A percentile compares a stretch with the other conserved stretches of the same genome.
phyloP scores from a whole-genome alignment of 2,113 vertebrate genomes.

The Aramus guarauna region DNA sequence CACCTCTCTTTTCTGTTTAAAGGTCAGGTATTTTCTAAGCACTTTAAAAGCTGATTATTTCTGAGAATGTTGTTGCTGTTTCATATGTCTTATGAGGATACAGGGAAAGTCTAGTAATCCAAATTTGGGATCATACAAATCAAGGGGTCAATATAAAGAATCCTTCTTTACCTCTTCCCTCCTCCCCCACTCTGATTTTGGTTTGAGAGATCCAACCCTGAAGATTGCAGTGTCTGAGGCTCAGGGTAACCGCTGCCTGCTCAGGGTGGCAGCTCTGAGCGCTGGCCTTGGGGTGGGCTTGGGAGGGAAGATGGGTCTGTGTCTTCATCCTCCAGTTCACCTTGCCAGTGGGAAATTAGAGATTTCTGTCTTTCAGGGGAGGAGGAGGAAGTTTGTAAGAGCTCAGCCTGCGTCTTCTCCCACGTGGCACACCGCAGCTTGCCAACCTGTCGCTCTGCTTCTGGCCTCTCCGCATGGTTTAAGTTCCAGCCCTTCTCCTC shows the following conservation, averaged over 20 bases:
- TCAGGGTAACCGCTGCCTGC: background rate
- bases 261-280: background rate
- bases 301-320: background rate
- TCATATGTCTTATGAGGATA: background rate
- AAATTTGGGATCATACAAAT: background rate
- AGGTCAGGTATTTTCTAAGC: background rate
- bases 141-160: background rate
- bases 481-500: background rate
- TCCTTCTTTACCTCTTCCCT: background rate
- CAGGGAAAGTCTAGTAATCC: background rate
- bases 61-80: background rate
- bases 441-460: background rate
- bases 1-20: background rate
- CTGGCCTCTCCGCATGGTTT: background rate
- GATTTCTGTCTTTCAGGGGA: background rate
- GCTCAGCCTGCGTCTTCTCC: background rate
- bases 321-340: background rate
- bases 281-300: background rate
- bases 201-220: background rate
- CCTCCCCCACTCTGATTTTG: background rate
- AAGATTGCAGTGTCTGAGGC: background rate
- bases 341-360: background rate
- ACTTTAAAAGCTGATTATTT: background rate
- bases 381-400: background rate
- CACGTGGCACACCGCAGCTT: background rate